A percentile compares a stretch with the other conserved stretches of the same genome.
Evolutionary conservation across 2,888 invertebrate species (phyloP).

Genomic region (Boloria selene): DNA sequence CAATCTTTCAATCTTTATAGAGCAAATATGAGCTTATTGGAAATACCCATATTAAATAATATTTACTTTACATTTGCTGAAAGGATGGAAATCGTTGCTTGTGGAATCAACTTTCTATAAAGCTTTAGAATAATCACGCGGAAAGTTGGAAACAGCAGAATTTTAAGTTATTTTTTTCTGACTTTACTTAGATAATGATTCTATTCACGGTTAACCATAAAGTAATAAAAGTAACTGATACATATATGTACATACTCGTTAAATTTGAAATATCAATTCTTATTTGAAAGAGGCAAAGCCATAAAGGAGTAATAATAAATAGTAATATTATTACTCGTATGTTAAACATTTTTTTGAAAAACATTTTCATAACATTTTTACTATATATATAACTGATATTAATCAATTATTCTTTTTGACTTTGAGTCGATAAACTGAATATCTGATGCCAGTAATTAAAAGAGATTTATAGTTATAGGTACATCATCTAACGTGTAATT

Average conservation of each 20-base stretch:
- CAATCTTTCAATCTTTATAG: background rate
- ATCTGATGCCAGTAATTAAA: background rate
- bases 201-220: too few species aligned
- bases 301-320: too few species aligned
- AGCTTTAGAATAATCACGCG: background rate
- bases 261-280: too few species aligned
- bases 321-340: too few species aligned
- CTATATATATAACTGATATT: background rate
- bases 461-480: constrained; percentile 2
- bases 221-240: too few species aligned
- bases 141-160: background rate
- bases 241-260: too few species aligned
- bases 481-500: constrained; percentile 10
- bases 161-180: too few species aligned
- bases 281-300: too few species aligned
- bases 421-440: constrained; percentile 12
- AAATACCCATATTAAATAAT: background rate
- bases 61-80: background rate
- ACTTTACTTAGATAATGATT: too few species aligned
- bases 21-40: background rate
- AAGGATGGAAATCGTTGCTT: background rate
- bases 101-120: background rate
- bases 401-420: constrained; percentile 12
- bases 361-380: too few species aligned
- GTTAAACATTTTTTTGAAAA: too few species aligned